Conservation (phyloP, 1,140 invertebrate genomes). For the Pseudomyrmex cubaensis region DNA sequence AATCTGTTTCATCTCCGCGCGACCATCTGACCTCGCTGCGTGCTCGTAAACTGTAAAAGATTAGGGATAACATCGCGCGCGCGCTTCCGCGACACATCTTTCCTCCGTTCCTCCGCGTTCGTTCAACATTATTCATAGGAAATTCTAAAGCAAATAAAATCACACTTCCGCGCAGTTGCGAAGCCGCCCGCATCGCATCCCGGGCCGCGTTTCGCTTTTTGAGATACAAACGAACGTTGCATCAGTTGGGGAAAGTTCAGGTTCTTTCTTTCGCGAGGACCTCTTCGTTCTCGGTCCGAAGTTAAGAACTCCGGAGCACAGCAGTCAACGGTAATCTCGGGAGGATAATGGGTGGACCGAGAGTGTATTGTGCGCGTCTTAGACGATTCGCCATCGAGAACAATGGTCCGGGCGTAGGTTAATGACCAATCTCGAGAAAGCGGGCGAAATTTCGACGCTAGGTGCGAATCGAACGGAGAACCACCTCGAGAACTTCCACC, state of each 20-base stretch:
- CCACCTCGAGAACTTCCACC: conserved; percentile 62
- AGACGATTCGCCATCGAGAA: conserved; percentile 75
- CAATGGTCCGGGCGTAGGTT: conserved; percentile 76
- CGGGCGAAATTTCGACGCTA: conserved; percentile 66
- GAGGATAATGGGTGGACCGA: conserved; percentile 75
- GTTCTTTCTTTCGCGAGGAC: conserved; percentile 32
- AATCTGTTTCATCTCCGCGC: conserved; percentile 71
- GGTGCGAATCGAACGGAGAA: conserved; percentile 40
- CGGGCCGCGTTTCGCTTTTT: conserved; percentile 13
- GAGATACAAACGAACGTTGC: conserved; percentile 23
- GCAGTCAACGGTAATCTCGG: conserved; percentile 74
- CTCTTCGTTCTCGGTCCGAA: conserved; percentile 42
- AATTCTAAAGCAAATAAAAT: not conserved
- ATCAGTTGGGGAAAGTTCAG: conserved; percentile 13
- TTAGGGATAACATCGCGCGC: conserved; percentile 34
- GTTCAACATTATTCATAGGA: too few relatives aligned
- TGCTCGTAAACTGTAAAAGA: conserved; percentile 61
- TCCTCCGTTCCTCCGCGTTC: not conserved
- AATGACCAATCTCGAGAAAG: conserved; percentile 78
- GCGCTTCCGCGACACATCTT: conserved; percentile 1
- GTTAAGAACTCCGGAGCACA: conserved; percentile 60
- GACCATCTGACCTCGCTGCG: conserved; percentile 55
- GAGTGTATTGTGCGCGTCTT: conserved; percentile 76
- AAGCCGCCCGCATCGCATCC: not conserved
- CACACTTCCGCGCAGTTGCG: too few relatives aligned